Base-by-base conservation (phyloP, 1,140 invertebrate species). In the Manduca sexta region DNA sequence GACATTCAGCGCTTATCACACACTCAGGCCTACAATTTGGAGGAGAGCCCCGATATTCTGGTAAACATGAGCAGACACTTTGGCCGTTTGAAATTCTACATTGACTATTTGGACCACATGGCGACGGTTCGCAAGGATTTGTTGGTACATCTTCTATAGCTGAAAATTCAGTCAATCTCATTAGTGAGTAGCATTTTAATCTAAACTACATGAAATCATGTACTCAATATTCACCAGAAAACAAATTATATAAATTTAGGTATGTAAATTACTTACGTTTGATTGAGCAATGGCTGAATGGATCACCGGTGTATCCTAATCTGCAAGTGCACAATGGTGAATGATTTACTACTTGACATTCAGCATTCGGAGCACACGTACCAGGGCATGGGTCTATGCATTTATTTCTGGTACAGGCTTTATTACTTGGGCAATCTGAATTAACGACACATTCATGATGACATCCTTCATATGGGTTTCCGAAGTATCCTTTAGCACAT, bases 291-390 rank as follows among this genome's bases (percentile, higher is more conserved):
- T 85, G 87, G 41, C 84, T 81, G 56, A 92, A 91, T 2, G 93
- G 91, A 81, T 95, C 91, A 55, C 93, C 94, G 35, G 88, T 90
- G 49, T 89, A 93, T 49, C 91, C 90, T 15, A 85, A 59, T n/a
- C 90, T 85, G 69, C 93, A 95, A 26, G 88, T 90, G 67, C 93
- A 95, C 41, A 91, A 88, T 15, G 94, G 92, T n/a, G 91, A 88
- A 80, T 95, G 93, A 73, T 93, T 93, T 1, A 90, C 88, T 1
- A 94, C 92, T 62, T 87, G 86, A 74, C 93, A 94, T 46, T 92
- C 88, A 2, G 93, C 92, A 80, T 92, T 91, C 18, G 87, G 61
- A 11, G 93, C 93, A 74, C 94, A 95, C 13, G 90, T 90, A 44
- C 91, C 91, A 2, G 88, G 86, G 64, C 93, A 94, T 11, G 92